Conservation (phyloP, 2,113 vertebrate genomes). For the Salvelinus alpinus region DNA sequence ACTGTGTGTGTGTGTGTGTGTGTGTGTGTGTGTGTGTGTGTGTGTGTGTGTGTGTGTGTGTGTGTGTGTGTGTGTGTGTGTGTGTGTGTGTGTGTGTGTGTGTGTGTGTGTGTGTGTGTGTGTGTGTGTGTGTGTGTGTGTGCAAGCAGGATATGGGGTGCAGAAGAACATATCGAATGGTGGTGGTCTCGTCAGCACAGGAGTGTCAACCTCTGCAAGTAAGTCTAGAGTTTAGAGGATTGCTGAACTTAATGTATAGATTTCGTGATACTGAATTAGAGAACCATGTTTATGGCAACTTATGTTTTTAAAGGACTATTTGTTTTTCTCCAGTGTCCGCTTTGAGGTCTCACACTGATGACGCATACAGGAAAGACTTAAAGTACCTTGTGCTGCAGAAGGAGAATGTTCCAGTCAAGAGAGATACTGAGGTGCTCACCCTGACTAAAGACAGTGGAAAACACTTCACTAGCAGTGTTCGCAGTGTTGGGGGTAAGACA, state of each 20-base stretch:
- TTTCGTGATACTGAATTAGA: too few species aligned
- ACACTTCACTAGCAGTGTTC: conserved; percentile 79
- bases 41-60: too few species aligned
- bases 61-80: too few species aligned
- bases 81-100: too few species aligned
- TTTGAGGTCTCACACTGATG: conserved; percentile 77
- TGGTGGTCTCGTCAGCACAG: conserved; percentile 60
- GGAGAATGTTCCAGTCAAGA: conserved; percentile 82
- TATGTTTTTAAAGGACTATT: not conserved
- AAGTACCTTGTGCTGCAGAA: conserved; percentile 87
- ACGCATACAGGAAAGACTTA: conserved; percentile 84
- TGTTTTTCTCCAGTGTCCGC: conserved; percentile 53
- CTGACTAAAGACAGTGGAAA: conserved; percentile 95
- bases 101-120: not conserved
- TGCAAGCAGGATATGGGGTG: conserved; percentile 60
- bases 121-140: not conserved
- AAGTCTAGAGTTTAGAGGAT: conserved; percentile 26
- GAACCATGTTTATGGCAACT: not conserved
- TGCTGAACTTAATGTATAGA: too few species aligned
- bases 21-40: too few species aligned
- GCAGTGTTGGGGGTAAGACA: conserved; percentile 60
- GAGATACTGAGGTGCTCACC: conserved; percentile 86
- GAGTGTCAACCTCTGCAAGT: conserved; percentile 74
- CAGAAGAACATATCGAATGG: conserved; percentile 78
- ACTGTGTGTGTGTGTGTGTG: too few species aligned